Base-by-base conservation (phyloP, 2,888 invertebrate genomes). In the Gymnocheta viridis region DNA sequence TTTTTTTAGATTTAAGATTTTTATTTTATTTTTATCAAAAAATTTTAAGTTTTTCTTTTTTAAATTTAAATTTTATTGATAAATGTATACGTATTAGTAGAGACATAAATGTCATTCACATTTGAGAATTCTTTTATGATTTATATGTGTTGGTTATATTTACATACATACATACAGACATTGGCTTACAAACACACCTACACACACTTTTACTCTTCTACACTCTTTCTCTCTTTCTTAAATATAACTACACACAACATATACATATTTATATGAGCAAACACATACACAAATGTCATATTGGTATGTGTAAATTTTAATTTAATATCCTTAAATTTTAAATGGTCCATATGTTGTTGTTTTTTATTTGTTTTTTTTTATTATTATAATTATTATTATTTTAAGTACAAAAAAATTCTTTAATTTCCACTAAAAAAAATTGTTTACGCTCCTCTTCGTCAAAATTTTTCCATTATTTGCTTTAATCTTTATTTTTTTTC, bases 91-190 rank as follows among this genome's bases (percentile, higher is more conserved):
- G 54, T 58, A 47, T 77, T 67, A 35, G 47, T 82, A 14, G 54
- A 44, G 44, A 67, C 47, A 72, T 70, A 82, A 82, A 77, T 72
- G 77, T 82, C 77, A 82, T 82, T 82, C 82, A 82, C 82, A 66
- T 64, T 27, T 82, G 73, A 85, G 82, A 85, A 85, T 85, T 77
- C 47, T 60, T 14, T 51, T 80, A 38, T 70, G 12, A 69, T 83
- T 76, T 80, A n/a, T 56, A 58, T 67, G 73, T 66, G 49, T 56
- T 74, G 19, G 17, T 60, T 32, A 49, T 51, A 35, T 60, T 67
- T 67, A 64, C 51, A 38, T 70, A 32, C 44, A 76, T 49, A 67
- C 22, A 38, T 70, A 32, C 44, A 76, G 35, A 67, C 22, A 49
- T 27, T 35, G 19, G 44, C 73, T 29, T 17, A 44, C 64, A 62